These are phyloP conservation scores for Notodonta ziczac DNA, from an alignment of 2,888 invertebrate species.

Conservation along the genomic window DNA sequence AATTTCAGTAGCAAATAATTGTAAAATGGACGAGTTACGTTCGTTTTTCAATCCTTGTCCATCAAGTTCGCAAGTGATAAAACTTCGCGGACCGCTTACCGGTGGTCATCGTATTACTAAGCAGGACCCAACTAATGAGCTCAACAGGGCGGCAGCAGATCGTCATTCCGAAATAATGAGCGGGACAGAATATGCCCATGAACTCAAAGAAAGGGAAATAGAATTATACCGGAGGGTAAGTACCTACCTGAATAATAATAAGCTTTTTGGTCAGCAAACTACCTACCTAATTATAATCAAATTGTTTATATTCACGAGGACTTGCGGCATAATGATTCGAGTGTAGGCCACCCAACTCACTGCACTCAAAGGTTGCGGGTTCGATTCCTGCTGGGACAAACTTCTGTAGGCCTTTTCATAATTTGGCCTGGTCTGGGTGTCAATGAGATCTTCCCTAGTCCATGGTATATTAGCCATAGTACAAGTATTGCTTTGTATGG, in stretches of 20 bases:
- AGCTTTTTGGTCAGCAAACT: too few relatives aligned
- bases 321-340: too few relatives aligned
- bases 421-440: too few relatives aligned
- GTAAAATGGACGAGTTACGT: slow-evolving; percentile 68
- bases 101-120: slow-evolving; percentile 64
- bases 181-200: slow-evolving; percentile 69
- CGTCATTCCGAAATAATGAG: slow-evolving; percentile 56
- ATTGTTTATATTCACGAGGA: too few relatives aligned
- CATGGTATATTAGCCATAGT: too few relatives aligned
- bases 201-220: slow-evolving; percentile 60
- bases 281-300: too few relatives aligned
- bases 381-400: too few relatives aligned
- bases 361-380: too few relatives aligned
- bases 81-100: slow-evolving; percentile 66
- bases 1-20: background rate
- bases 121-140: slow-evolving; percentile 52
- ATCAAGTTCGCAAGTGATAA: slow-evolving; percentile 53
- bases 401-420: too few relatives aligned
- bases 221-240: slow-evolving; percentile 65
- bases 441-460: too few relatives aligned
- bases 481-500: too few relatives aligned
- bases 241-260: background rate
- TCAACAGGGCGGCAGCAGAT: slow-evolving; percentile 65
- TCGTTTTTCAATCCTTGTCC: slow-evolving; percentile 66
- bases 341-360: too few relatives aligned